Conservation (phyloP, 2,888 invertebrate genomes). For the Acronicta psi region DNA sequence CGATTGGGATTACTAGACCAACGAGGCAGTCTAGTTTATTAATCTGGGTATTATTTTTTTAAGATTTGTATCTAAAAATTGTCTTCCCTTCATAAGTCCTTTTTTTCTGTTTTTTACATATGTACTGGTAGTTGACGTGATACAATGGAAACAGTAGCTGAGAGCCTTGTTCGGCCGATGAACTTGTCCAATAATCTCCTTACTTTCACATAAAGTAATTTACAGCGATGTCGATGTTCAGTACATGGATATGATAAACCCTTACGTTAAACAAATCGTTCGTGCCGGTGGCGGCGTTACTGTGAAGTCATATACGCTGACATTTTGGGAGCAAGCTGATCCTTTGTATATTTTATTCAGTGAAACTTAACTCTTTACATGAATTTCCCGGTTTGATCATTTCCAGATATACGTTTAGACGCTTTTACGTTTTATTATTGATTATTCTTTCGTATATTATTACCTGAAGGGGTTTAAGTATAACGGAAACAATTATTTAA, state of each 20-base stretch:
- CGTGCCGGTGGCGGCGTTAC: constrained; percentile 18
- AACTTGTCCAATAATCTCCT: constrained; percentile 56
- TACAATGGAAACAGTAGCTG: constrained; percentile 38
- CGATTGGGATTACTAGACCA: no score
- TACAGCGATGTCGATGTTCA: constrained; percentile 42
- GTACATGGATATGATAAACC: constrained; percentile 42
- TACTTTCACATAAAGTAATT: constrained; percentile 57
- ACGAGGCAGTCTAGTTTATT: no score
- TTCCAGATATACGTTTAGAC: constrained; percentile 3
- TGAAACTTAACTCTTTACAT: constrained; percentile 22
- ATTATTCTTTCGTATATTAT: no score
- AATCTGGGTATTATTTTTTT: no score
- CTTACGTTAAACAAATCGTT: constrained; percentile 44
- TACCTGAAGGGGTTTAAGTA: no score
- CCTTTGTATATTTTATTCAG: constrained; percentile 23
- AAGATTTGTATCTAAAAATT: no score
- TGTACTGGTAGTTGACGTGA: constrained; percentile 14
- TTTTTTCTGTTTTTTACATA: background rate
- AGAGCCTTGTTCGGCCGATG: constrained; percentile 58
- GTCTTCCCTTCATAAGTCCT: background rate
- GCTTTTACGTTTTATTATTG: no score
- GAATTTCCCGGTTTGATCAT: constrained; percentile 29
- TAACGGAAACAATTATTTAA: no score
- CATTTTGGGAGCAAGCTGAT: constrained; percentile 13
- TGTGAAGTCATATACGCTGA: constrained; percentile 23